phyloP scores from a whole-genome alignment of 64 coral and sea anemone genomes.

The Montipora capricornis region DNA sequence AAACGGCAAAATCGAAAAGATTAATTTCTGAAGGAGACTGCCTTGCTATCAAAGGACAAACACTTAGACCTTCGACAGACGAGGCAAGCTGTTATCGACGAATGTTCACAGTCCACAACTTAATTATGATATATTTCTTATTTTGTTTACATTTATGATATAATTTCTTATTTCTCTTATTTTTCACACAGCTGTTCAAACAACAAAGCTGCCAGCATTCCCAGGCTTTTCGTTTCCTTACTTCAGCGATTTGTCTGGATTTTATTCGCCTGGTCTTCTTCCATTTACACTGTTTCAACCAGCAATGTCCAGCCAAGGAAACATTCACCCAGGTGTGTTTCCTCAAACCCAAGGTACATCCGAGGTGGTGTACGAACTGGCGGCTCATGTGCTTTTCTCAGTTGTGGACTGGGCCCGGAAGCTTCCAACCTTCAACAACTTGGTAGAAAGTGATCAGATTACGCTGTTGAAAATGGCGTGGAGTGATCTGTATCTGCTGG shows the following conservation, averaged over 20 bases:
- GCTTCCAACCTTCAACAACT: slow-evolving; percentile 77
- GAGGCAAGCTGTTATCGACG: too few relatives aligned
- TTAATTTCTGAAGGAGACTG: too few relatives aligned
- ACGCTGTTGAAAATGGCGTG: slow-evolving; percentile 84
- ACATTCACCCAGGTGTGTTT: slow-evolving; percentile 65
- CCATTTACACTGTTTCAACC: slow-evolving; percentile 79
- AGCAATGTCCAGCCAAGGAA: slow-evolving; percentile 45
- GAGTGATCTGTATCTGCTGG: slow-evolving; percentile 87
- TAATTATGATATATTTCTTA: not conserved
- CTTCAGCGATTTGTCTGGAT: slow-evolving; percentile 61
- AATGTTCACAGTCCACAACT: not conserved
- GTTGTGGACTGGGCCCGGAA: slow-evolving; percentile 93
- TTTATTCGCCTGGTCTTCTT: slow-evolving; percentile 67
- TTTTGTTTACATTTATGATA: too few relatives aligned
- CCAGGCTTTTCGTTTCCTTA: slow-evolving; percentile 76
- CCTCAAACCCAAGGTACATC: slow-evolving; percentile 66
- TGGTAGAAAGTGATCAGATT: slow-evolving; percentile 81
- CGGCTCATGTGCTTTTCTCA: slow-evolving; percentile 90
- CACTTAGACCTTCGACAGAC: too few relatives aligned
- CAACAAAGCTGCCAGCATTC: slow-evolving; percentile 85
- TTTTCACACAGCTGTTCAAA: slow-evolving; percentile 74
- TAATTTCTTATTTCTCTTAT: not conserved
- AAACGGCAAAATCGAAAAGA: too few relatives aligned
- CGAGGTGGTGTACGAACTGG: slow-evolving; percentile 87
- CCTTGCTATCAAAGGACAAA: too few relatives aligned